Base-by-base conservation (phyloP, 2,888 invertebrate genomes). In the Hirtodrosophila duncani region DNA sequence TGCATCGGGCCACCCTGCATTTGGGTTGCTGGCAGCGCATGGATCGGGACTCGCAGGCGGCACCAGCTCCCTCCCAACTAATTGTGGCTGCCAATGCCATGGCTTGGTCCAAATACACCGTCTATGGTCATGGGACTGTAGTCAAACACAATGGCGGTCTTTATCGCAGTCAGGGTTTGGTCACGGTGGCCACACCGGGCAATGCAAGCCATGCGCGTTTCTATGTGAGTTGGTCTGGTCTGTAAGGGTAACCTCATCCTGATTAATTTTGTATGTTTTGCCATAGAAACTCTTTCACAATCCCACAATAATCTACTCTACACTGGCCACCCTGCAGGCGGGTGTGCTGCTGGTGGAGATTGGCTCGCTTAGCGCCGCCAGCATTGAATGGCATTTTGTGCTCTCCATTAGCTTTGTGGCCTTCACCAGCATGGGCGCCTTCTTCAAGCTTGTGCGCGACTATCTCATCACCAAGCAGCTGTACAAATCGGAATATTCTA, bases 381-480 rank as follows among this genome's bases (percentile, higher is more conserved):
- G 93, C 9, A 90, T 91, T 24, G 94, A 96, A 70, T 99, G 98
- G 98, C 95, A 97, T 88, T 94, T 96, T 84, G 91, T 97, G 53
- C 86, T 98, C 33, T 94, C 97, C 1, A 89, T 97, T 72, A 91
- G 95, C 3, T 89, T 97, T 52, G 88, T 98, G 33, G 90, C 97
- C 21, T 92, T 97, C 82, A 94, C 94, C 60, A 98, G 97, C 87
- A 97, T 97, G 87, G 94, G 94, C 81, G 94, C 96, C 0, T 89
- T 98, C 30, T 98, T 96, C 85, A 96, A 96, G 87, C 89, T 97
- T 66, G 89, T 93, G 18, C 90, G 98, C 29, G 96, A 97, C 86
- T 95, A 93, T 83, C 88, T 96, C 3, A 91, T 98, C 18, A 92
- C 96, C 41, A 92, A 92, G 89, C 93, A 92, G 81, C 91, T 96